These are phyloP conservation scores for Eutolmus rufibarbis DNA, from an alignment of 2,888 invertebrate species.

Conservation along the genomic window DNA sequence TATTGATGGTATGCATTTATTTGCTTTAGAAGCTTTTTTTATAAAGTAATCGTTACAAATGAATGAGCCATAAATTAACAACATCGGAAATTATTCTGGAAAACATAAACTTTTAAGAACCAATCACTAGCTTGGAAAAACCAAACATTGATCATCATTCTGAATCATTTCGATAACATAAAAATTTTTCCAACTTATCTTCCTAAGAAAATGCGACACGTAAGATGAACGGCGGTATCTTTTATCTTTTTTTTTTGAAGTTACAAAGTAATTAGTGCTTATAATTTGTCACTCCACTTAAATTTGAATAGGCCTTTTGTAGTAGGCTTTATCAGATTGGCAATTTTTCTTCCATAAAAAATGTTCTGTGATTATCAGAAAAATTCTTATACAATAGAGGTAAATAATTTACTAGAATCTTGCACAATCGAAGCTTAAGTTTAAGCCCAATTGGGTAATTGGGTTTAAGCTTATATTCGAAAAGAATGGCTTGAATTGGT, in stretches of 20 bases:
- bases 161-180: not conserved
- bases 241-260: not conserved
- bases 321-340: not conserved
- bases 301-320: not conserved
- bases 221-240: not conserved
- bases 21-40: not conserved
- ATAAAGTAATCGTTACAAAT: not conserved
- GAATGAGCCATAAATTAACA: not conserved
- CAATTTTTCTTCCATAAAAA: not conserved
- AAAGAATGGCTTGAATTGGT: not conserved
- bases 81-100: not conserved
- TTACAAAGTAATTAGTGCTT: not conserved
- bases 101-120: not conserved
- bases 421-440: not conserved
- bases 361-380: too few relatives aligned
- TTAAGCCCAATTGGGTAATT: not conserved
- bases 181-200: not conserved
- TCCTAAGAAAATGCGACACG: not conserved
- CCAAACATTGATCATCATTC: not conserved
- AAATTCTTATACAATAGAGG: not conserved
- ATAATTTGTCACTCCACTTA: not conserved
- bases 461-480: not conserved
- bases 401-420: not conserved
- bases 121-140: not conserved
- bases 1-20: too few relatives aligned